Evolutionary conservation across 1,140 invertebrate genomes (phyloP).

Genomic region (Eumaeus atala): DNA sequence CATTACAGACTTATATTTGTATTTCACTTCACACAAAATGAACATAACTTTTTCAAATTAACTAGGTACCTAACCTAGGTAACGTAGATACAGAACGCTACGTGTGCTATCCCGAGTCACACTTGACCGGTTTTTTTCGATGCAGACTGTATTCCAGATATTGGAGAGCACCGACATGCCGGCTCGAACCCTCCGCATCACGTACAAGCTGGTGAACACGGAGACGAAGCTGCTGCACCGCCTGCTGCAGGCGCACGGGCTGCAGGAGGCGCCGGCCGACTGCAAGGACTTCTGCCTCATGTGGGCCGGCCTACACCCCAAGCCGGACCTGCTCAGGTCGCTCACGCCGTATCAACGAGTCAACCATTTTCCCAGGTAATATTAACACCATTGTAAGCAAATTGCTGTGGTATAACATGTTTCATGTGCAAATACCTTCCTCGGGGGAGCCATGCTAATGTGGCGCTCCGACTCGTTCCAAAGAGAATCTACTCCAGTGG

Average conservation of each 20-base stretch:
- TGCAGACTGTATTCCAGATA: constrained; percentile 34
- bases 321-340: constrained; percentile 87
- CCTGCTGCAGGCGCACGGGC: constrained; percentile 83
- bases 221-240: constrained; percentile 85
- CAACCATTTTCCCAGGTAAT: constrained; percentile 94
- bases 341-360: constrained; percentile 90
- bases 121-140: neutral
- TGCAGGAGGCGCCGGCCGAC: constrained; percentile 78
- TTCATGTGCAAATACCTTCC: too few species aligned
- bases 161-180: constrained; percentile 75
- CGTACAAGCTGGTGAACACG: constrained; percentile 86
- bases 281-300: constrained; percentile 88
- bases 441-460: too few species aligned
- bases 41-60: too few species aligned
- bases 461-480: too few species aligned
- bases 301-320: constrained; percentile 94
- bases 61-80: too few species aligned
- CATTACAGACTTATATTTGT: too few species aligned
- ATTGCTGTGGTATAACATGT: too few species aligned
- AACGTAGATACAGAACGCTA: too few species aligned
- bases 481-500: too few species aligned
- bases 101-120: too few species aligned
- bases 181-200: constrained; percentile 83
- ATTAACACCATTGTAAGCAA: too few species aligned
- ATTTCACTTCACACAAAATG: too few species aligned